These are phyloP conservation scores for Dyspetes luteomarginatus DNA, from an alignment of 2,888 invertebrate species.

Conservation along the genomic window DNA sequence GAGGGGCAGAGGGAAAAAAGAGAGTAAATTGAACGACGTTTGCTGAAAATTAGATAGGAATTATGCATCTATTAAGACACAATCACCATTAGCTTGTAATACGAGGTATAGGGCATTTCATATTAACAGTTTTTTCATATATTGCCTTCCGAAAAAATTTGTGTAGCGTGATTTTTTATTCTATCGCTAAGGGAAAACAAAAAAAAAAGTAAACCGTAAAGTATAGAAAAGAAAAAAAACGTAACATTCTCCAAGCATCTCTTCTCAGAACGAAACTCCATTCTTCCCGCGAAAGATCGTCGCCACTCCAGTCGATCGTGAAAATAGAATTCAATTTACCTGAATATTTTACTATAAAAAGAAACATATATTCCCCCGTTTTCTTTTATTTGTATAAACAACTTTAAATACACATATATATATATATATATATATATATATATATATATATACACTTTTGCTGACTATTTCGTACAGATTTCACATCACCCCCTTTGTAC, in stretches of 20 bases:
- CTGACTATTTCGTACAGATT: constrained; percentile 58
- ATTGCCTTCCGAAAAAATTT: constrained; percentile 80
- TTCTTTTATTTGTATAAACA: constrained; percentile 31
- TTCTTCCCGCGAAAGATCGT: constrained; percentile 75
- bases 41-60: constrained; percentile 77
- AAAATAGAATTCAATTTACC: constrained; percentile 58
- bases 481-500: constrained; percentile 50
- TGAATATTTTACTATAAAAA: constrained; percentile 60
- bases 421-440: constrained; percentile 6
- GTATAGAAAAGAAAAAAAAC: constrained; percentile 29
- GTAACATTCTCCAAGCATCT: constrained; percentile 64
- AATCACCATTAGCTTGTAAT: constrained; percentile 79
- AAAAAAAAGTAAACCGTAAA: constrained; percentile 15
- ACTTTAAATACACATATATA: neutral
- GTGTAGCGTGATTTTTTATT: constrained; percentile 74
- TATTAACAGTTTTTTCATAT: constrained; percentile 72
- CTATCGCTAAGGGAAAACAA: constrained; percentile 43
- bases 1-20: neutral
- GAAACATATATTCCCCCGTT: constrained; percentile 59
- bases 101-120: constrained; percentile 79
- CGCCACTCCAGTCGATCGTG: constrained; percentile 65
- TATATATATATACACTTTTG: constrained; percentile 20
- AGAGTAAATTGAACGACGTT: constrained; percentile 73
- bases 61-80: constrained; percentile 75
- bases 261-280: constrained; percentile 72